A percentile compares a stretch with the other conserved stretches of the same genome.
Conservation (phyloP, 2,113 vertebrate genomes). For the Alosa alosa region DNA sequence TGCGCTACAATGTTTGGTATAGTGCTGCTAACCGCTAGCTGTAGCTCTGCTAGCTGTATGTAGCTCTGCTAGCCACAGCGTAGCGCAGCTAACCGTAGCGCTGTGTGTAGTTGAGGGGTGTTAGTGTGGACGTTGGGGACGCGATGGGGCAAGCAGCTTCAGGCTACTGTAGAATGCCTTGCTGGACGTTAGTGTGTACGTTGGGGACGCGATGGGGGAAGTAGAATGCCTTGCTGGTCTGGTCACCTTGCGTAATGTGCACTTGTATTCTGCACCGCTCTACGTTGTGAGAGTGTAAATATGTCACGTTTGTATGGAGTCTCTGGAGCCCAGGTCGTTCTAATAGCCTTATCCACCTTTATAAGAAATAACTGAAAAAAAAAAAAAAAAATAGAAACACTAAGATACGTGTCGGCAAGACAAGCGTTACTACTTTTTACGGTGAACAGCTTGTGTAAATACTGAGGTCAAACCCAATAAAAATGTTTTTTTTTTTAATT, state of each 20-base stretch:
- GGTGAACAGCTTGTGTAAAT: slow-evolving; percentile 91
- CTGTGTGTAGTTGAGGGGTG: slow-evolving; percentile 34
- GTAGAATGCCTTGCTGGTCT: slow-evolving; percentile 99
- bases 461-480: slow-evolving; percentile 70
- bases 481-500: slow-evolving; percentile 57
- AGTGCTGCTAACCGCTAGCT: neutral
- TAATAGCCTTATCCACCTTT: slow-evolving; percentile 99
- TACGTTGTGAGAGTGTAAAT: slow-evolving; percentile 98
- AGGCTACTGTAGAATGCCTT: too few relatives aligned
- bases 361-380: slow-evolving; percentile 78
- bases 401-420: slow-evolving; percentile 63
- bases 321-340: slow-evolving; percentile 95
- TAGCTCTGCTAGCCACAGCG: neutral
- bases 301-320: slow-evolving; percentile 91
- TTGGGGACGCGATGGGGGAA: slow-evolving; percentile 58
- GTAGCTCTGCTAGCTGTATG: neutral
- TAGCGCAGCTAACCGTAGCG: slow-evolving; percentile 24
- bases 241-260: slow-evolving; percentile 83
- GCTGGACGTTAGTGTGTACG: slow-evolving; percentile 50
- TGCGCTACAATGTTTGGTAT: neutral
- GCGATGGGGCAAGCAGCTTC: slow-evolving; percentile 64
- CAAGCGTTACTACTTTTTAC: slow-evolving; percentile 81
- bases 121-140: slow-evolving; percentile 52
- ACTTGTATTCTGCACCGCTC: slow-evolving; percentile 94
- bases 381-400: slow-evolving; percentile 76